Evolutionary conservation across 2,888 invertebrate species (phyloP), one percentile per base, ranked within the genome.

Genomic region (Tinea trinotella): DNA sequence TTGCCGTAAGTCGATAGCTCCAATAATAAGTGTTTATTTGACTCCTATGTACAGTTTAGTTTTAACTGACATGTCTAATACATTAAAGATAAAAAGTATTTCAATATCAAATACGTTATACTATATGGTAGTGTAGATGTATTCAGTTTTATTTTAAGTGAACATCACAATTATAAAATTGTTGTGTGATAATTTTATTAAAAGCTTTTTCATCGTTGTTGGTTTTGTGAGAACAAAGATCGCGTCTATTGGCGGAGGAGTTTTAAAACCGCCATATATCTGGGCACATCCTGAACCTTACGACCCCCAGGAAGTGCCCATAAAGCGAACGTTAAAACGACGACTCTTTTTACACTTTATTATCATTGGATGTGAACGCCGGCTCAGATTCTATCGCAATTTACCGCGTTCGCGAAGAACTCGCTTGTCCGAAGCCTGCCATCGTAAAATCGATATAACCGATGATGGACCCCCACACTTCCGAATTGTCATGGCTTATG

Each of bases 321-420:
- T 85, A 85, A 84, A 85, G 77, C 70, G 75, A 69, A 75, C 84
- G 80, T 83, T 84, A 84, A 83, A 85, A 73, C 75, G 81, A 74
- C 74, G 77, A 83, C 74, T 82, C 83, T 85, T 85, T 83, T 84
- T 84, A 85, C 80, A 78, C 76, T 85, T 85, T 85, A 84, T 85
- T 85, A 82, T 85, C 79, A 85, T 85, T 85, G 84, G 80, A 81
- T 83, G 82, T 78, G 82, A 83, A 72, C 77, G 75, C 64, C 67
- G 71, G 78, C 79, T 82, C 81, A 81, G 84, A 85, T 85, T 83
- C 78, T 70, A 75, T 73, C 67, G 75, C 77, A 74, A 76, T 82
- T 76, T 76, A 76, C 75, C 71, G 71, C 48, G 58, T 36, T 63
- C 60, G 66, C 69, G 65, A 66, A 69, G 70, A 70, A 71, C 71